These are phyloP conservation scores for Vulpes lagopus DNA, from an alignment of 2,113 vertebrate species.

Conservation along the genomic window DNA sequence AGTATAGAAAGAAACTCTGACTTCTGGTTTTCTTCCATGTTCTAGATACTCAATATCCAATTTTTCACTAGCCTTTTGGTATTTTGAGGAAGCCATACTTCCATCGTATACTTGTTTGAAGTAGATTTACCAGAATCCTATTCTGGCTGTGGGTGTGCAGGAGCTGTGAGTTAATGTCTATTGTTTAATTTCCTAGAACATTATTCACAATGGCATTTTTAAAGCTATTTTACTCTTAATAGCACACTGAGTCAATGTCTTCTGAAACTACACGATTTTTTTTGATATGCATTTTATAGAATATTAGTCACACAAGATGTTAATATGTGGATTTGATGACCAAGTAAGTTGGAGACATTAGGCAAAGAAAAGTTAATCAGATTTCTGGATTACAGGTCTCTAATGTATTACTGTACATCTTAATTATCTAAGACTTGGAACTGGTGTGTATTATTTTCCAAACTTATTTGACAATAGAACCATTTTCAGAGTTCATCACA, in stretches of 20 bases:
- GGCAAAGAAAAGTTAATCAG: not conserved
- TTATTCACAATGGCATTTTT: conserved; percentile 46
- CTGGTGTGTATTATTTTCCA: not conserved
- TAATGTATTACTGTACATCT: not conserved
- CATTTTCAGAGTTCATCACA: not conserved
- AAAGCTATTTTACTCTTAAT: conserved; percentile 27
- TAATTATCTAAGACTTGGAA: not conserved
- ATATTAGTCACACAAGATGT: not conserved
- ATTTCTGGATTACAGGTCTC: not conserved
- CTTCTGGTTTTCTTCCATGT: not conserved
- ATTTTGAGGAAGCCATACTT: not conserved
- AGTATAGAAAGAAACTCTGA: not conserved
- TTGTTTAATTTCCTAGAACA: not conserved
- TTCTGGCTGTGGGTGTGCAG: not conserved
- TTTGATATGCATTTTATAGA: not conserved
- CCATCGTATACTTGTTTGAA: not conserved
- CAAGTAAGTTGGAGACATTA: not conserved
- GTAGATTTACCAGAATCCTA: not conserved
- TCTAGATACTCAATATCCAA: not conserved
- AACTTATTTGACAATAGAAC: not conserved
- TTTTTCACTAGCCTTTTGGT: not conserved
- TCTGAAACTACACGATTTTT: not conserved
- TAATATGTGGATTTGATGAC: not conserved
- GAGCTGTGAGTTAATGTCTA: not conserved
- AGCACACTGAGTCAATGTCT: not conserved